These are phyloP conservation scores for Mesorhabditis sp. DNA, from an alignment of 2,888 invertebrate genomes.

Conservation along the genomic window DNA sequence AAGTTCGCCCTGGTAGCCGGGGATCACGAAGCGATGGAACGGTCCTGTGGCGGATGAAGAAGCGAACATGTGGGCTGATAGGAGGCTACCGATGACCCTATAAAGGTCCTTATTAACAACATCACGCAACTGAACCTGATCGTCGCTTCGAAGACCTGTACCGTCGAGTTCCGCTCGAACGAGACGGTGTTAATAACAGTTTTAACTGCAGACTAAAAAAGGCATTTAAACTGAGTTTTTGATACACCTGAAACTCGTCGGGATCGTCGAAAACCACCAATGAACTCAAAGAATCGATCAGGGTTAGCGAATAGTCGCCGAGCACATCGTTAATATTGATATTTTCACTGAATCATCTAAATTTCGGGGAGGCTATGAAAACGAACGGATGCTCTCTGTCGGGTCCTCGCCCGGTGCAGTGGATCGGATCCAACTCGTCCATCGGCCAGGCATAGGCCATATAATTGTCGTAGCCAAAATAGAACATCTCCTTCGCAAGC, in stretches of 20 bases:
- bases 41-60: conserved; percentile 63
- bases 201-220: conserved; percentile 62
- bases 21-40: conserved; percentile 60
- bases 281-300: conserved; percentile 67
- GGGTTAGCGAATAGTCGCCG: conserved; percentile 67
- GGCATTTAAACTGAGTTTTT: background rate
- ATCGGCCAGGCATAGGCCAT: conserved; percentile 68
- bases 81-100: conserved; percentile 66
- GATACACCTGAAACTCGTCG: background rate
- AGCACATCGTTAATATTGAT: conserved; percentile 70
- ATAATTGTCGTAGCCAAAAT: conserved; percentile 63
- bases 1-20: conserved; percentile 62
- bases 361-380: conserved; percentile 2
- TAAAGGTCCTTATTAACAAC: conserved; percentile 13
- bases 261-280: conserved; percentile 61
- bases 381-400: conserved; percentile 67
- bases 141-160: conserved; percentile 70
- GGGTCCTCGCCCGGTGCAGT: conserved; percentile 67
- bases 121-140: conserved; percentile 62
- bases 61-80: conserved; percentile 69
- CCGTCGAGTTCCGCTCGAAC: conserved; percentile 67
- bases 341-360: conserved; percentile 63
- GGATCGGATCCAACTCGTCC: conserved; percentile 69
- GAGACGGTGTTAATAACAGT: conserved; percentile 65
- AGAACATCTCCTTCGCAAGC: conserved; percentile 50